Evolutionary conservation across 2,113 vertebrate genomes (phyloP), one percentile per base, ranked within the genome.

Genomic region (Alosa alosa): DNA sequence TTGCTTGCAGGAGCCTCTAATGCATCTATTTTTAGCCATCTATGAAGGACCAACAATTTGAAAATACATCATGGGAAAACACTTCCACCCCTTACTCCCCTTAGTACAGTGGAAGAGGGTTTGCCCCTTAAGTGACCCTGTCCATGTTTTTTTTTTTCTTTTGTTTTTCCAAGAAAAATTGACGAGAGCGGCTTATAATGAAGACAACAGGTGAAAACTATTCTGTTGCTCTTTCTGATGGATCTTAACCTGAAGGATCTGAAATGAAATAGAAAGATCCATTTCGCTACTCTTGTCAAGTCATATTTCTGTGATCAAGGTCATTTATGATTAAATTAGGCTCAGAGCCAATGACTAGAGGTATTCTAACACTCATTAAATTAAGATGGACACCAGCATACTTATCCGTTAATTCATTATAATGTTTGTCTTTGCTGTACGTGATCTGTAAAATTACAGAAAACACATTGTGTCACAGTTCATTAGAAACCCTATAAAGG

Each of bases 1-100:
- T 41, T 85, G 50, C 84, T 83, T 39, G 31, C 15, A 39, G 84
- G 9, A 41, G 49, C 6, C n/a, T 81, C 60, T 81, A 85, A 86
- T 85, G 86, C 44, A 64, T 83, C 68, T 87, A 86, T 85, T 85
- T 86, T 87, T 85, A 83, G 8, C 44, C 55, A 68, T 52, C 49
- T 39, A 1, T 60, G 55, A 86, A 84, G 15, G 81, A 17, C 44
- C 57, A 20, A 45, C 83, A 50, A 64, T 68, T 83, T 82, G 25
- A 44, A 81, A 15, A 81, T 83, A 83, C 72, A 52, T 85, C 46
- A 50, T 81, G 52, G 84, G 82, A 82, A 47, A 52, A 52, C 22
- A 31, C 41, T 22, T 46, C 64, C 36, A 18, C 55, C 41, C 49
- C 82, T 4, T 6, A 17, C 72, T 15, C 64, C 82, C 3, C 22